Base-by-base conservation (phyloP, 2,797 vertebrate species). In the Chromis chromis region DNA sequence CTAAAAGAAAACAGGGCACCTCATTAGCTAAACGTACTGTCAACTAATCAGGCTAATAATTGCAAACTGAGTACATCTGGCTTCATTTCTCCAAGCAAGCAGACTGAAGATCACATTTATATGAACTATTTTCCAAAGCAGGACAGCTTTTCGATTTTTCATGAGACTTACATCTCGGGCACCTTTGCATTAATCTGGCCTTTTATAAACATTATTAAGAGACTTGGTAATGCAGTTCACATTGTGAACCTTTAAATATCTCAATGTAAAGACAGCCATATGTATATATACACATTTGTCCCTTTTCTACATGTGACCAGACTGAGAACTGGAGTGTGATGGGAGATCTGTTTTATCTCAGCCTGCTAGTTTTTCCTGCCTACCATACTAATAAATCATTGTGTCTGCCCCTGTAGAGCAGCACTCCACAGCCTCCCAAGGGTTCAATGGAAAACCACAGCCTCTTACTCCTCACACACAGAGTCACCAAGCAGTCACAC, bases 351-450 rank as follows among this genome's bases (percentile, higher is more conserved):
- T 84, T 91, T 87, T 79, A 88, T 91, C 86, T 89, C 86, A 86
- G 80, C 73, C 75, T 50, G 76, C 78, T 82, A 48, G 70, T 86
- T 91, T 86, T 79, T 72, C 74, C 44, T 82, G 69, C 72, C 78
- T 65, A 64, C 74, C 76, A 67, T 76, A 72, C 87, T 74, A 86
- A 90, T 93, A 89, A 92, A 92, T 93, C 89, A 91, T 67, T 60
- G 77, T 76, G 89, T 86, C 88, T 86, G 81, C 80, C 86, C 85
- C 84, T 79, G 72, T 76, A 78, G 78, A 89, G 80, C 70, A 65
- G 70, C 66, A 77, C 87, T 88, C 70, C 77, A 70, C 77, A 83
- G 76, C 54, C 63, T 89, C 90, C 91, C 87, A 82, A 46, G 88
- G 84, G 86, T 80, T 88, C 79, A 70, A 81, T 84, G 74, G 85